These are phyloP conservation scores for Halocynthia roretzi DNA, from an alignment of 23 tunicate species.

Conservation along the genomic window DNA sequence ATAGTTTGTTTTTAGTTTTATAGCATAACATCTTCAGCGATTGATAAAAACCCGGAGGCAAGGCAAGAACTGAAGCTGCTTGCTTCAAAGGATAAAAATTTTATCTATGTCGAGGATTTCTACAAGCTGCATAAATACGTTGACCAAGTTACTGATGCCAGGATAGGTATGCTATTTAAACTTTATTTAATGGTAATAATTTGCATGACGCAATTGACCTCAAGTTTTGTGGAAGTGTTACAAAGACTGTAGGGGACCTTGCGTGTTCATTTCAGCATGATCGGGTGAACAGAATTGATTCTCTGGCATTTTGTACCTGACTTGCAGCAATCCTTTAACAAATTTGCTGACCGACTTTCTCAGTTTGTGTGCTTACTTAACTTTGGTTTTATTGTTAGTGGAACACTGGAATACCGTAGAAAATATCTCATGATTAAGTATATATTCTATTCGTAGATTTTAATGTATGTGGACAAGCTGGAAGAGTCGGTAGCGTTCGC, in stretches of 20 bases:
- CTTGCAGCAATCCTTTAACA: too few species aligned
- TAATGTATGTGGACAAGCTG: slow-evolving; percentile 66
- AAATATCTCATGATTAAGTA: too few species aligned
- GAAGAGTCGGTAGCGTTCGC: slow-evolving; percentile 42
- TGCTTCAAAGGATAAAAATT: slow-evolving; percentile 41
- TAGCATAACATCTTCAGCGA: slow-evolving; percentile 66
- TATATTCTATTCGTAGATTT: slow-evolving; percentile 19
- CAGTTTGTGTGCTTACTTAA: background rate
- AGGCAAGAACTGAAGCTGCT: slow-evolving; percentile 46
- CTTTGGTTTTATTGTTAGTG: background rate
- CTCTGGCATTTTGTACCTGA: too few species aligned
- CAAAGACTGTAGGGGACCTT: too few species aligned
- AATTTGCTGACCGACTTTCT: background rate
- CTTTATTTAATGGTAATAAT: background rate
- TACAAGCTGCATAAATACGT: slow-evolving; percentile 33
- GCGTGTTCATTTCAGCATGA: too few species aligned
- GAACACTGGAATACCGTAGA: too few species aligned
- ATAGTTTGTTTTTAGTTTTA: slow-evolving; percentile 35
- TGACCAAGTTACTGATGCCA: slow-evolving; percentile 56
- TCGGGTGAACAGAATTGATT: too few species aligned
- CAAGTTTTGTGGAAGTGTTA: too few species aligned
- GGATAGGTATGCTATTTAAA: slow-evolving; percentile 23
- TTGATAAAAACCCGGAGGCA: slow-evolving; percentile 16
- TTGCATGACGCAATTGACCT: too few species aligned
- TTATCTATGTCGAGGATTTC: slow-evolving; percentile 45